Base-by-base conservation (phyloP, 2,888 invertebrate genomes). In the Dryocosmus kuriphilus region DNA sequence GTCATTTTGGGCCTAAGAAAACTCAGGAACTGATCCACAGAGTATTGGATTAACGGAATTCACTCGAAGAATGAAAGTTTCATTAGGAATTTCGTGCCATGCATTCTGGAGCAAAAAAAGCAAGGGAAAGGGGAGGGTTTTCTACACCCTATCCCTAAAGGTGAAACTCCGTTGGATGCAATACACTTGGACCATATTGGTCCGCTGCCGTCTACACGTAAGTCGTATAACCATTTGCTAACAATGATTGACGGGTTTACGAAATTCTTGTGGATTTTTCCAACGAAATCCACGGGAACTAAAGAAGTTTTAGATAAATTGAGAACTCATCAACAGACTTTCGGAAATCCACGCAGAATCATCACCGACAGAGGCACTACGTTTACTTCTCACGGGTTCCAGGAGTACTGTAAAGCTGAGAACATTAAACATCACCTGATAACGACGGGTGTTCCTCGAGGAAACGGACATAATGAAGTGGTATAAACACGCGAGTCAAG, bases 291-390 rank as follows among this genome's bases (percentile, higher is more conserved):
- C 8, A 80, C 78, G 8, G 32, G 38, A 38, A 57, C 78, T 8
- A 24, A 73, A 30, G 76, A 79, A 76, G 80, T 76, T n/a, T 63
- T 92, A 14, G 46, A 83, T 5, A 89, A 87, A 79, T 63, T 90
- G 1, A 76, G 74, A 9, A 38, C 78, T 9, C 88, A 89, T 41
- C 86, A 88, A 67, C 79, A 83, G 24, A 81, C 67, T 8, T 92
- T 91, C 85, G 91, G 90, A 14, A 90, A 90, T 79, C 90, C 90
- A 16, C 75, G 41, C 19, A 81, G 85, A 57, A 86, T 90, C 8
- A 86, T 90, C 6, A 86, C 88, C 0, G 90, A 91, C 77, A 46
- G 46, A 75, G 2, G n/a, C n/a, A n/a, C n/a, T n/a, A n/a, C n/a
- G n/a, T n/a, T n/a, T n/a, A n/a, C n/a, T n/a, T n/a, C n/a, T n/a